Base-by-base conservation (phyloP, 2,888 invertebrate genomes). In the Myathropa florea region DNA sequence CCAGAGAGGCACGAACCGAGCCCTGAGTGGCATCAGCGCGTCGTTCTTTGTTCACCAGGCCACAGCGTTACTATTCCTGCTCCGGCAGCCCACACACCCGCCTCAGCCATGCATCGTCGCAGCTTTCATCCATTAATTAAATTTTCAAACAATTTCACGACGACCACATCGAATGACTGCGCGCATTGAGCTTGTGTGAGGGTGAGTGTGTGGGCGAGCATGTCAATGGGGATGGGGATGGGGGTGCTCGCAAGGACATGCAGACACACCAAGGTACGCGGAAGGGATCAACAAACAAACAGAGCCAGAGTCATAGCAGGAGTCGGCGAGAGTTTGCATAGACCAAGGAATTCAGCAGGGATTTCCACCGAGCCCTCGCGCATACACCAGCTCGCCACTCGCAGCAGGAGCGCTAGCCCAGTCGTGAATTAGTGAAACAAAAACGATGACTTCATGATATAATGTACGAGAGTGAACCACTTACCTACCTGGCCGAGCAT, bases 71-170 rank as follows among this genome's bases (percentile, higher is more conserved):
- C 78, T 71, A 57, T 18, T n/a, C 46, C 65, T 63, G 21, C 26
- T 36, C 21, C 23, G 65, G 84, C 9, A 21, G 36, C 14, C 26
- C 57, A 39, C 26, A 6, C n/a, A n/a, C 63, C 67, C n/a, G 21
- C 24, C 33, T 21, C 24, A n/a, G 36, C 55, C n/a, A 3, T 3
- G 4, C 57, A 21, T 14, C 18, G 33, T 53, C 53, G 59, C 59
- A 61, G 65, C 67, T 79, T 75, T 68, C 75, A 75, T 80, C 83
- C 80, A 80, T 87, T 83, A 83, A 87, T 87, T 87, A 87, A 83
- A 87, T 87, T 87, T 87, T 83, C 87, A 87, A 87, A 79, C 83
- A 83, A 87, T 87, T 87, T 83, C 76, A 71, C 67, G 63, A 83
- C 83, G 75, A 71, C 86, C 83, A 86, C 85, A 82, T 73, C 61